A percentile compares a stretch with the other conserved stretches of the same genome.
phyloP scores from a whole-genome alignment of 2,888 invertebrate species.

The Microctonus hyperodae region DNA sequence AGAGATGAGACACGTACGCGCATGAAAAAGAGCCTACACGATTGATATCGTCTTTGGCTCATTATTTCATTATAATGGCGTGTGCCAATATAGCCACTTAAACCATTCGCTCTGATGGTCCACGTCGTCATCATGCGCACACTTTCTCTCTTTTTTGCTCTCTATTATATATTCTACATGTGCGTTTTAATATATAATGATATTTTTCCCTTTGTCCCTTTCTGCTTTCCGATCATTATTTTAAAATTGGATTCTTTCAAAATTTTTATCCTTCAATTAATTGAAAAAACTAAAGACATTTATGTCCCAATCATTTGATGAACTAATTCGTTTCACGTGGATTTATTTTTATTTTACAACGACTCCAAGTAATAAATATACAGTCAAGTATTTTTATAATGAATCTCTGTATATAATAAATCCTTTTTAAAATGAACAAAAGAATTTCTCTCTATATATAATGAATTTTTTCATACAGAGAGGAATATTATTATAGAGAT shows the following conservation, averaged over 20 bases:
- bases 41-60: conserved; percentile 61
- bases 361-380: neutral
- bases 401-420: too few relatives aligned
- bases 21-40: conserved; percentile 55
- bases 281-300: neutral
- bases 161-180: neutral
- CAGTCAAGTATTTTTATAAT: too few relatives aligned
- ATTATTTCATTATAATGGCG: conserved; percentile 62
- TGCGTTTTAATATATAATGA: neutral
- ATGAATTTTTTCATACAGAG: too few relatives aligned
- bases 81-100: conserved; percentile 58
- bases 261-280: conserved; percentile 3
- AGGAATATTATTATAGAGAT: too few relatives aligned
- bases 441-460: too few relatives aligned
- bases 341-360: neutral
- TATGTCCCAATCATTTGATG: neutral
- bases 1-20: conserved; percentile 42
- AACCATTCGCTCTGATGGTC: conserved; percentile 48
- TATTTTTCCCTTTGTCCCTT: conserved; percentile 9
- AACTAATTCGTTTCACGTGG: neutral
- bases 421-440: too few relatives aligned
- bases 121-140: conserved; percentile 33
- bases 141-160: conserved; percentile 29
- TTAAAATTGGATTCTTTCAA: neutral
- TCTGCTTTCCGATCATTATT: conserved; percentile 17